Percentiles rank a stretch among this genome's conserved stretches.
Conservation (phyloP, 2,888 invertebrate genomes). For the Zele albiditarsus region DNA sequence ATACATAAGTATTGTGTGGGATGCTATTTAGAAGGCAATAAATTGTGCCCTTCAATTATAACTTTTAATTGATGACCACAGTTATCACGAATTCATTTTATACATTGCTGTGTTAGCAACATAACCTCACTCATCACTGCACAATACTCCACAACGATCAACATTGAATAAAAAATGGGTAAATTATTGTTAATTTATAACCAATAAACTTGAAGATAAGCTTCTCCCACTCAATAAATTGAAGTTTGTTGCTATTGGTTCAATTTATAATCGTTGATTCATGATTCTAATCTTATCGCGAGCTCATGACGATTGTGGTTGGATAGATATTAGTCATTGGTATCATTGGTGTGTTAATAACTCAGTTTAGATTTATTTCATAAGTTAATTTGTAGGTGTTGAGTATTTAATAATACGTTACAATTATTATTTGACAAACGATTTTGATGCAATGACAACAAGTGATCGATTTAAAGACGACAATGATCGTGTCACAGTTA, state of each 20-base stretch:
- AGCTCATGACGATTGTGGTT: neutral
- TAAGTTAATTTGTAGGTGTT: conserved; percentile 31
- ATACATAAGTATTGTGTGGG: conserved; percentile 46
- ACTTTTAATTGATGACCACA: conserved; percentile 49
- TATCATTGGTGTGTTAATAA: neutral
- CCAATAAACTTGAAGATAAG: neutral
- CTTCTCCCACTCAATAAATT: neutral
- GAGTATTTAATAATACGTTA: conserved; percentile 14
- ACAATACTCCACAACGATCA: conserved; percentile 43
- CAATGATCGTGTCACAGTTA: conserved; percentile 37
- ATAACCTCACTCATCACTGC: conserved; percentile 42
- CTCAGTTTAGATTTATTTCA: neutral
- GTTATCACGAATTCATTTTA: neutral
- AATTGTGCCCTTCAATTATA: conserved; percentile 49
- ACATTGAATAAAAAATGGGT: conserved; percentile 53
- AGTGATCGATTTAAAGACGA: conserved; percentile 41
- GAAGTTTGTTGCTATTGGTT: neutral
- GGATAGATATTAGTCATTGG: conserved; percentile 18
- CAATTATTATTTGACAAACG: neutral
- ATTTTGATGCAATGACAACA: conserved; percentile 38
- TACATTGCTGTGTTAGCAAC: neutral
- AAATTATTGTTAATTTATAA: conserved; percentile 35
- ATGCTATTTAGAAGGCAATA: conserved; percentile 53
- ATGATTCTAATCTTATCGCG: conserved; percentile 51
- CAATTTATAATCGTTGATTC: conserved; percentile 1